Percentiles rank a stretch among this genome's conserved stretches.
phyloP scores from a whole-genome alignment of 2,888 invertebrate species.

The Lasiommata megera region DNA sequence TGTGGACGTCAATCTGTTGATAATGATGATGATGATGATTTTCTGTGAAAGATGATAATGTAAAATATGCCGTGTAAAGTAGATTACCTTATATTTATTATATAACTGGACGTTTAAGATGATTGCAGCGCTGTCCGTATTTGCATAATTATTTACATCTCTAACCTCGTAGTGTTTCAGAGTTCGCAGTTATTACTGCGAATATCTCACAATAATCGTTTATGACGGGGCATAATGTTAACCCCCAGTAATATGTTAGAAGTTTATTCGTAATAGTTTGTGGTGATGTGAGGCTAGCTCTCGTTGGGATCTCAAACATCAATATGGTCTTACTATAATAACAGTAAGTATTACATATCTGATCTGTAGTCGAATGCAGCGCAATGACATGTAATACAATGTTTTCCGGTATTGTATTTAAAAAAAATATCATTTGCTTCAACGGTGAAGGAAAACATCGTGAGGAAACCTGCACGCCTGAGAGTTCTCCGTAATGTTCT shows the following conservation, averaged over 20 bases:
- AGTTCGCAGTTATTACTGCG: conserved; percentile 8
- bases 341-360: not conserved
- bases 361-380: not conserved
- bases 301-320: not conserved
- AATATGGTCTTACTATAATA: not conserved
- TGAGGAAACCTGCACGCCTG: too few relatives aligned
- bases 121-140: not conserved
- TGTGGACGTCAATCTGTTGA: too few relatives aligned
- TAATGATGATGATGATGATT: too few relatives aligned
- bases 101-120: not conserved
- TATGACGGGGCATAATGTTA: conserved; percentile 1
- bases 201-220: conserved; percentile 7
- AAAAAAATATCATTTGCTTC: too few relatives aligned
- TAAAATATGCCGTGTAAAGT: too few relatives aligned
- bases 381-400: too few relatives aligned
- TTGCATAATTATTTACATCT: not conserved
- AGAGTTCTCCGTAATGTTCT: too few relatives aligned
- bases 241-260: conserved; percentile 8
- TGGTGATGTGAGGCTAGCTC: conserved; percentile 1
- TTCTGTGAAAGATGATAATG: too few relatives aligned
- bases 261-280: conserved; percentile 8
- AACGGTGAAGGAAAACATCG: too few relatives aligned
- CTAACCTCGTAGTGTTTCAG: not conserved
- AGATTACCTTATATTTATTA: too few relatives aligned
- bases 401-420: too few relatives aligned